Evolutionary conservation across 2,888 invertebrate genomes (phyloP).

Genomic region (Sphaerophoria rueppellii): DNA sequence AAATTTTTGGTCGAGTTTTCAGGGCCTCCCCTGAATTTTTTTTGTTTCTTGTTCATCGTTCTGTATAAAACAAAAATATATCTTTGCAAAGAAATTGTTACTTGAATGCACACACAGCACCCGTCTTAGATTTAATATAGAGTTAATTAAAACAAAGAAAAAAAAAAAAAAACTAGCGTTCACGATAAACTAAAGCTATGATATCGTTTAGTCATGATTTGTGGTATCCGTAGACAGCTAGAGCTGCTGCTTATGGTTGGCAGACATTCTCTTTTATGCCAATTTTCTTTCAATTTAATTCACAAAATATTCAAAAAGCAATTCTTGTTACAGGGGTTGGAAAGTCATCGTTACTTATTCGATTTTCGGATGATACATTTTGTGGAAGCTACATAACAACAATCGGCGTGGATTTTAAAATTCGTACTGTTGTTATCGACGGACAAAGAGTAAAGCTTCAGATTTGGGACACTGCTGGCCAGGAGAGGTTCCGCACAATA

Average conservation of each 20-base stretch:
- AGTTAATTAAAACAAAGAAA: too few relatives aligned
- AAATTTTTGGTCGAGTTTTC: not conserved
- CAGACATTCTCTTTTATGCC: too few relatives aligned
- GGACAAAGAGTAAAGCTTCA: conserved; percentile 96
- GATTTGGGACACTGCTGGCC: conserved; percentile 99
- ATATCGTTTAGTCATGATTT: too few relatives aligned
- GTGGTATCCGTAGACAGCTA: too few relatives aligned
- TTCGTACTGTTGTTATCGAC: conserved; percentile 96
- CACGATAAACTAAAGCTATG: too few relatives aligned
- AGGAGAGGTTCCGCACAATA: conserved; percentile 98
- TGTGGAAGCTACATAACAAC: conserved; percentile 99
- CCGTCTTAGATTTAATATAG: too few relatives aligned
- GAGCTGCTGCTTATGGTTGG: too few relatives aligned
- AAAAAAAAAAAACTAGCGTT: too few relatives aligned
- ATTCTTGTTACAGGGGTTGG: conserved; percentile 91
- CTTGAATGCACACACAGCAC: too few relatives aligned
- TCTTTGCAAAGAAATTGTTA: too few relatives aligned
- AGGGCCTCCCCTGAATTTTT: conserved; percentile 39
- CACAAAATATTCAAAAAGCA: not conserved
- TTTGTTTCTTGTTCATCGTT: not conserved
- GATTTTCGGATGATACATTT: conserved; percentile 99
- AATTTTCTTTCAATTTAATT: too few relatives aligned
- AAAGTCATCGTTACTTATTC: conserved; percentile 96
- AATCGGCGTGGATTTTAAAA: conserved; percentile 99
- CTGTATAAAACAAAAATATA: too few relatives aligned